These are phyloP conservation scores for Spea bombifrons DNA, from an alignment of 2,113 vertebrate genomes.

Conservation along the genomic window DNA sequence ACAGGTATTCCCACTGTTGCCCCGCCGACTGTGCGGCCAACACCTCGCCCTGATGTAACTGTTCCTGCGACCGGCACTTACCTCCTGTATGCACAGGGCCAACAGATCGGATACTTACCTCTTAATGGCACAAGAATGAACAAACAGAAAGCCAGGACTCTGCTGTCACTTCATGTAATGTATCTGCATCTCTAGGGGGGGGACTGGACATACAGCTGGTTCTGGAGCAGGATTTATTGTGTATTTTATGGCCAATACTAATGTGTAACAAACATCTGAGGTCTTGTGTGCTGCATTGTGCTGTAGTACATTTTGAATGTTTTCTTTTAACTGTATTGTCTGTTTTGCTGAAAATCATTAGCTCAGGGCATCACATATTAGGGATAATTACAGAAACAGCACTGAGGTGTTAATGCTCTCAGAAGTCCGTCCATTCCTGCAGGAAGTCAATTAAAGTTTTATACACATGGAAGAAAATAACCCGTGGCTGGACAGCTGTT, in stretches of 20 bases:
- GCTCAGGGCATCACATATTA: too few species aligned
- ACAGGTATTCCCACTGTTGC: conserved; percentile 83
- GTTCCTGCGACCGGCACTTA: conserved; percentile 72
- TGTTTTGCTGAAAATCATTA: too few species aligned
- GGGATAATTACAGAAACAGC: not conserved
- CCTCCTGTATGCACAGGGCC: conserved; percentile 91
- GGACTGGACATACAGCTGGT: too few species aligned
- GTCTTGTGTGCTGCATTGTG: too few species aligned
- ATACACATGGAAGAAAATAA: too few species aligned
- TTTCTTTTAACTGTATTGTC: too few species aligned
- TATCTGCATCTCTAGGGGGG: not conserved
- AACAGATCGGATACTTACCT: conserved; percentile 88
- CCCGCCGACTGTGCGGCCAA: conserved; percentile 69
- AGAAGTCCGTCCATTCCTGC: conserved; percentile 13
- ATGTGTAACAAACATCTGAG: too few species aligned
- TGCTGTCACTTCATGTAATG: conserved; percentile 86
- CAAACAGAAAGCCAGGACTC: conserved; percentile 72
- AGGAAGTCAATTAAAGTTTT: conserved; percentile 15
- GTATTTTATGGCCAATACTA: too few species aligned
- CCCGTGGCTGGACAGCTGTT: too few species aligned
- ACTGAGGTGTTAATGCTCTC: not conserved
- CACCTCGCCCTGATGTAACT: conserved; percentile 78
- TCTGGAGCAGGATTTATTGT: too few species aligned
- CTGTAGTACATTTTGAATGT: too few species aligned
- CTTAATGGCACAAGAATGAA: conserved; percentile 82